Evolutionary conservation across 2,113 vertebrate genomes (phyloP).

Genomic region (Xerus inauris): DNA sequence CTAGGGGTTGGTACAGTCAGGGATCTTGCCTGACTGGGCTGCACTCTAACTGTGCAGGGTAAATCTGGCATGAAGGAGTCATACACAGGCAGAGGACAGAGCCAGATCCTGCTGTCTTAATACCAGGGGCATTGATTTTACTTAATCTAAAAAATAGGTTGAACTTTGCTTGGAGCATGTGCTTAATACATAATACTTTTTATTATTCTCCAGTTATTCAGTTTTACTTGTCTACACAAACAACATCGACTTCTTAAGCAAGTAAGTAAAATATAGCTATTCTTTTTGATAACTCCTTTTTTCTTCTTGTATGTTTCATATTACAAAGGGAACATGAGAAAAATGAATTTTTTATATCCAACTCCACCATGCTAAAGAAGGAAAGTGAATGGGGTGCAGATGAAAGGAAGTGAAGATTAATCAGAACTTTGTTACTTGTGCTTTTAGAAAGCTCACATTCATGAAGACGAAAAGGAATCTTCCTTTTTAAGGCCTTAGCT

Average conservation of each 20-base stretch:
- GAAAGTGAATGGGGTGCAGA: not conserved
- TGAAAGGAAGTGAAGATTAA: not conserved
- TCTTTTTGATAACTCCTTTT: not conserved
- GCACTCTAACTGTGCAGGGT: accelerated
- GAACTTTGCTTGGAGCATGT: not conserved
- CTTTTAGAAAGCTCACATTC: not conserved
- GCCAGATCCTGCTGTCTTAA: not conserved
- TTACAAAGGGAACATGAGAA: not conserved
- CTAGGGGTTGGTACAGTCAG: not conserved
- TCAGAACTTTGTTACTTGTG: not conserved
- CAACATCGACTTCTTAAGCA: not conserved
- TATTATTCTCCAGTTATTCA: not conserved
- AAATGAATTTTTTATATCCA: not conserved
- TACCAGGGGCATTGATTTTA: not conserved
- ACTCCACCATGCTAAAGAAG: not conserved
- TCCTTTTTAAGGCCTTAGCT: not conserved
- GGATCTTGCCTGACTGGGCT: not conserved
- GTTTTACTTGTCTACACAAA: not conserved
- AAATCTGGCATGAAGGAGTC: not conserved
- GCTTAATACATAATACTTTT: not conserved
- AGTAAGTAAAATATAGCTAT: not conserved
- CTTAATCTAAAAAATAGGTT: not conserved
- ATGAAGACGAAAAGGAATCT: not conserved
- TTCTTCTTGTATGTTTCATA: not conserved
- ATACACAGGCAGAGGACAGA: not conserved